A percentile compares a stretch with the other conserved stretches of the same genome.
Conservation (phyloP, 2,797 vertebrate genomes). For the Chelon auratus region DNA sequence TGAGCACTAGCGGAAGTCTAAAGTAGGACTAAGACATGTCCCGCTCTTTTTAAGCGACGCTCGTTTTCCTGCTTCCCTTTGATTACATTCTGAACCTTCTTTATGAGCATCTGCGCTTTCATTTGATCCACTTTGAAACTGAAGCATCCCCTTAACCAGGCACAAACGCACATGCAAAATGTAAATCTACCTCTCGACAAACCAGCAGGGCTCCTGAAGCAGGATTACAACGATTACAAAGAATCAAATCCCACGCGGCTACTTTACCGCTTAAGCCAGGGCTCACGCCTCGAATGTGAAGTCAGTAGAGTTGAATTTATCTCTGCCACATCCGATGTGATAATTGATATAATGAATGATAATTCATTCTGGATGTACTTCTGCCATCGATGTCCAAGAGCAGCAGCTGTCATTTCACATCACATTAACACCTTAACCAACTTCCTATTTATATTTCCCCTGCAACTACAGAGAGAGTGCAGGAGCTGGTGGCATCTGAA, state of each 20-base stretch:
- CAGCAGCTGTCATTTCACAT: constrained; percentile 75
- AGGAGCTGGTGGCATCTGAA: constrained; percentile 70
- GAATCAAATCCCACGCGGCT: constrained; percentile 48
- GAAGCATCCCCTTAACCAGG: constrained; percentile 19
- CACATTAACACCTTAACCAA: constrained; percentile 68
- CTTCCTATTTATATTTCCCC: constrained; percentile 47
- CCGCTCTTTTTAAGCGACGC: constrained; percentile 47
- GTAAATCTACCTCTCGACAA: constrained; percentile 39
- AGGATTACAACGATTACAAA: constrained; percentile 35
- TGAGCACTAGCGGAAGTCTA: constrained; percentile 73
- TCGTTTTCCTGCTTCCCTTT: constrained; percentile 30
- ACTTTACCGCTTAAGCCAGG: constrained; percentile 66
- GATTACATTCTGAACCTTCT: constrained; percentile 45
- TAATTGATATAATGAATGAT: constrained; percentile 61
- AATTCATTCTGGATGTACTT: constrained; percentile 54
- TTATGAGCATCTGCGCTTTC: constrained; percentile 33
- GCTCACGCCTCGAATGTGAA: constrained; percentile 67
- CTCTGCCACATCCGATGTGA: constrained; percentile 52
- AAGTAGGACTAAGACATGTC: constrained; percentile 42
- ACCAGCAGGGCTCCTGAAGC: constrained; percentile 43
- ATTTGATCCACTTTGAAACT: constrained; percentile 34
- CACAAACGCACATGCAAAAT: constrained; percentile 27
- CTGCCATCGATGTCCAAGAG: constrained; percentile 52
- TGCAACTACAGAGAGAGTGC: constrained; percentile 53
- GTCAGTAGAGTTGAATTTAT: constrained; percentile 45